Evolutionary conservation across 2,888 invertebrate species (phyloP).

Genomic region (Phragmatobia fuliginosa): DNA sequence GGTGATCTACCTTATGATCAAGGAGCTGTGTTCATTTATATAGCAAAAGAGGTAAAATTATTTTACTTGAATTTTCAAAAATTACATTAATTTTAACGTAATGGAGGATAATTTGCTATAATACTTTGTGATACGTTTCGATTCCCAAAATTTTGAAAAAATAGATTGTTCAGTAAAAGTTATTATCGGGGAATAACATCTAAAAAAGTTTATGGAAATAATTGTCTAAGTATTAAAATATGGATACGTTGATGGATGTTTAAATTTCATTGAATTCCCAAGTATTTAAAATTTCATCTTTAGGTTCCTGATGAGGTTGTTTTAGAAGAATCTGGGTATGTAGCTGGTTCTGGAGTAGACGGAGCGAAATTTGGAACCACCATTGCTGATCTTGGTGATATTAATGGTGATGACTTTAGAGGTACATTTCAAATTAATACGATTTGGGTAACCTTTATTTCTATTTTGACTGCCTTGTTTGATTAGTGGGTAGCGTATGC

Average conservation of each 20-base stretch:
- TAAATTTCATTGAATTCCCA: neutral
- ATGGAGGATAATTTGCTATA: neutral
- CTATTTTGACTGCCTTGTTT: too few species aligned
- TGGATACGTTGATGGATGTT: too few species aligned
- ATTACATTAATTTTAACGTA: neutral
- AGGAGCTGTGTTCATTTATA: slow-evolving; percentile 87
- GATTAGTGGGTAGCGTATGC: too few species aligned
- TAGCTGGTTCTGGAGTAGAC: slow-evolving; percentile 68
- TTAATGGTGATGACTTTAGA: slow-evolving; percentile 88
- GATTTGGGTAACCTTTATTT: too few species aligned
- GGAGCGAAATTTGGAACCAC: slow-evolving; percentile 88
- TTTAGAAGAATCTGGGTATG: slow-evolving; percentile 60
- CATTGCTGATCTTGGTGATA: slow-evolving; percentile 87
- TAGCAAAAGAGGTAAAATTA: slow-evolving; percentile 69
- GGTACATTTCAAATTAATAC: slow-evolving; percentile 67
- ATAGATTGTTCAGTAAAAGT: too few species aligned
- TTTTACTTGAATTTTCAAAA: neutral
- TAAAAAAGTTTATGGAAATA: too few species aligned
- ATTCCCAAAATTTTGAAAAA: too few species aligned
- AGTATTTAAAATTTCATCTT: neutral
- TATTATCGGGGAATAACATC: too few species aligned
- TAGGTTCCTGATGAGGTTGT: slow-evolving; percentile 46
- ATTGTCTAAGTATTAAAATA: too few species aligned
- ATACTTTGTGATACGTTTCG: neutral
- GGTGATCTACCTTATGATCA: slow-evolving; percentile 82